Evolutionary conservation across 2,797 vertebrate species (phyloP).

Genomic region (Leontopithecus rosalia): DNA sequence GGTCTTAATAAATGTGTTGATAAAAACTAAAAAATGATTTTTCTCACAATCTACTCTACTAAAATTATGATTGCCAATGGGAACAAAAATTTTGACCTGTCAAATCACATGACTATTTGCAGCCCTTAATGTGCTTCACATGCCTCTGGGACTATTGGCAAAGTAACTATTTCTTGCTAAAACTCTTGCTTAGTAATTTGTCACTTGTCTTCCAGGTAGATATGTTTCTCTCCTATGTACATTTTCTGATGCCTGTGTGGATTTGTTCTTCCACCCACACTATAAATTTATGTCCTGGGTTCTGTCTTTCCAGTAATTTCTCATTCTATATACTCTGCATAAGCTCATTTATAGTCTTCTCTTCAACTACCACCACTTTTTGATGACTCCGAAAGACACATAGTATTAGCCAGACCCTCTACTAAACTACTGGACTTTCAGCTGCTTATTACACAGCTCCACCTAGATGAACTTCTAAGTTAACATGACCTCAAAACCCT

Average conservation of each 20-base stretch:
- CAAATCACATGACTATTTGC: background rate
- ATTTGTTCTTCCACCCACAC: background rate
- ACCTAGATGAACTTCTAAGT: background rate
- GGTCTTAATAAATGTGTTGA: background rate
- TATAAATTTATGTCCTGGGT: background rate
- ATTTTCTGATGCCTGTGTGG: background rate
- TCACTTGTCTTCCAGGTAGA: background rate
- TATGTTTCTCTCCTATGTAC: background rate
- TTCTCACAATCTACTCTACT: background rate
- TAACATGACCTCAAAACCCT: background rate
- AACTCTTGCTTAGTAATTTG: background rate
- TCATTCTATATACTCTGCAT: background rate
- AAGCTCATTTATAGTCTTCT: background rate
- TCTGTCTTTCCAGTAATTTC: background rate
- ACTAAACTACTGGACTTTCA: background rate
- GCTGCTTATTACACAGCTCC: background rate
- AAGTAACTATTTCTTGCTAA: background rate
- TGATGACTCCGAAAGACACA: background rate
- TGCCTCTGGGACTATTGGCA: background rate
- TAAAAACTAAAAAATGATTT: conserved; percentile 4
- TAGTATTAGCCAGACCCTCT: background rate
- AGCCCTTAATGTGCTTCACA: background rate
- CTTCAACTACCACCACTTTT: background rate
- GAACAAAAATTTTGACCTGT: background rate
- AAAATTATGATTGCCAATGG: background rate